Evolutionary conservation across 2,113 vertebrate species (phyloP).

Genomic region (Solea senegalensis): DNA sequence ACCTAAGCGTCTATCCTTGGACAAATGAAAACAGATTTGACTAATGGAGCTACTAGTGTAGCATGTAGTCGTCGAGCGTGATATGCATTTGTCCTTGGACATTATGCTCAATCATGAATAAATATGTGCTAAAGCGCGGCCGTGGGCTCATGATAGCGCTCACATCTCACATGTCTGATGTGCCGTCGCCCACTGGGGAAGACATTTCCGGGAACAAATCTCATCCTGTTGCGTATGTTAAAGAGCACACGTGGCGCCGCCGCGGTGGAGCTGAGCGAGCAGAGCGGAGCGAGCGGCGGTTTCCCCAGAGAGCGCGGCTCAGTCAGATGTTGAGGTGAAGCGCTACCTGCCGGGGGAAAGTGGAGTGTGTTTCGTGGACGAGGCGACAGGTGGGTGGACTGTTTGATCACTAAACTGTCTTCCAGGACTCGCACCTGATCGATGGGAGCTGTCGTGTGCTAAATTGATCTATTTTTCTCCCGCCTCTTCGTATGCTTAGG

Average conservation of each 20-base stretch:
- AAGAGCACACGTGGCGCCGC: constrained; percentile 4
- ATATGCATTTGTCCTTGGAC: neutral
- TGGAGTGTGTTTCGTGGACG: constrained; percentile 24
- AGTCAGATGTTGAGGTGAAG: constrained; percentile 36
- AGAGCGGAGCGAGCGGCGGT: neutral
- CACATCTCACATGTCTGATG: neutral
- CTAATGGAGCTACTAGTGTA: neutral
- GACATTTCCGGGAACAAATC: neutral
- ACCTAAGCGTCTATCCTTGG: no score
- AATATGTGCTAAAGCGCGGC: neutral
- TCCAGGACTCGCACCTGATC: constrained; percentile 53
- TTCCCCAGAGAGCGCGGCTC: constrained; percentile 18
- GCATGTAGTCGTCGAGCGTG: neutral
- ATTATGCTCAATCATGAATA: neutral
- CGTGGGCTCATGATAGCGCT: neutral
- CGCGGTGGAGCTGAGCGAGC: neutral
- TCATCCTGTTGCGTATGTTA: constrained; percentile 17
- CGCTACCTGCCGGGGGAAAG: constrained; percentile 29
- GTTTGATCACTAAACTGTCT: constrained; percentile 50
- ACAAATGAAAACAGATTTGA: no score
- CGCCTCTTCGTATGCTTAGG: constrained; percentile 51
- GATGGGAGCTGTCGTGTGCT: constrained; percentile 70
- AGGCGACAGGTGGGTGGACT: constrained; percentile 36
- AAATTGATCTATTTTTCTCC: constrained; percentile 69
- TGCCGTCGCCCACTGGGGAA: neutral